phyloP scores from a whole-genome alignment of 2,113 vertebrate genomes.

The Podiceps cristatus region DNA sequence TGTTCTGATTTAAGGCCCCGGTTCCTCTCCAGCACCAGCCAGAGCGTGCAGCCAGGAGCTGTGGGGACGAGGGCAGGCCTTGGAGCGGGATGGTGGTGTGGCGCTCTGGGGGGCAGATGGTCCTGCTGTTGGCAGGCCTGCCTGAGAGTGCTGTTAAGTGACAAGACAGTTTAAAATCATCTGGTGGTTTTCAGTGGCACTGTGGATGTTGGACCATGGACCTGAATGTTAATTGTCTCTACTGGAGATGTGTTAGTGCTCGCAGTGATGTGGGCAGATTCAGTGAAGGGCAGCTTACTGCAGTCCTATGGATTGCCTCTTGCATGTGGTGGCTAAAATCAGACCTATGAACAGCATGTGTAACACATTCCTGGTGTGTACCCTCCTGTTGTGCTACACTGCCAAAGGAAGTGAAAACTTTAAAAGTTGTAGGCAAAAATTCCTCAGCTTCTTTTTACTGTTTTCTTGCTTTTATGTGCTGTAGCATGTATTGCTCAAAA shows the following conservation, averaged over 20 bases:
- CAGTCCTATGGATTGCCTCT: neutral
- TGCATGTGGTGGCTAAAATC: neutral
- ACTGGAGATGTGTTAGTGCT: neutral
- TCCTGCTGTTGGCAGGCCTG: neutral
- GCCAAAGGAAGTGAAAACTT: neutral
- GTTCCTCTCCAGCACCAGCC: neutral
- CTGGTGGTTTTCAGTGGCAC: neutral
- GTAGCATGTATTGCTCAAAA: neutral
- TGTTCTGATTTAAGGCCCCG: neutral
- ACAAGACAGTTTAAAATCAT: neutral
- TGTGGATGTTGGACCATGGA: neutral
- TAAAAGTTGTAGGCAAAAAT: neutral
- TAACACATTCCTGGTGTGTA: neutral
- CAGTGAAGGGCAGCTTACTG: neutral
- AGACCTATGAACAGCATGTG: neutral
- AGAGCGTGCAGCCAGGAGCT: too few species aligned
- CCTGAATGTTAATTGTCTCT: neutral
- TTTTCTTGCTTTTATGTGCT: neutral
- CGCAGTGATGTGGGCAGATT: neutral
- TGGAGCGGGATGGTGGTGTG: neutral
- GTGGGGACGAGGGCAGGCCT: neutral
- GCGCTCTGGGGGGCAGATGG: rapidly evolving
- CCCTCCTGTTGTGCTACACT: neutral
- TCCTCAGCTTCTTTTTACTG: neutral
- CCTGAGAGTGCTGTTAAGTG: neutral